These are phyloP conservation scores for Bos javanicus DNA, from an alignment of 2,113 vertebrate species.

Conservation along the genomic window DNA sequence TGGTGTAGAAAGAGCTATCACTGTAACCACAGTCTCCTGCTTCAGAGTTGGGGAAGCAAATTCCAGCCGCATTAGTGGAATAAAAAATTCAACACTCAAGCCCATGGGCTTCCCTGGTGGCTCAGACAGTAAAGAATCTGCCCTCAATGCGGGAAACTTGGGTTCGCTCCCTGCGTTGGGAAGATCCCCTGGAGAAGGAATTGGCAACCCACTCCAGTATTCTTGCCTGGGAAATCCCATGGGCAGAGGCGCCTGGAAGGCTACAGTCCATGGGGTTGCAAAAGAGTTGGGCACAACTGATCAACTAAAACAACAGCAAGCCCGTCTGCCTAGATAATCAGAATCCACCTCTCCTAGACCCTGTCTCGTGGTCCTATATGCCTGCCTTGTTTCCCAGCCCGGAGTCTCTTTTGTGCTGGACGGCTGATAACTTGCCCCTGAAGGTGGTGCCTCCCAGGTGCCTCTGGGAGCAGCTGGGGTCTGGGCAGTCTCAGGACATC, in stretches of 20 bases:
- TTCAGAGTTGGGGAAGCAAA: not conserved
- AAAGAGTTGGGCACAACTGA: not conserved
- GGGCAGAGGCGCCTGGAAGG: not conserved
- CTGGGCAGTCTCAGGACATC: not conserved
- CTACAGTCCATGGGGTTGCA: not conserved
- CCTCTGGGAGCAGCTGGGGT: not conserved
- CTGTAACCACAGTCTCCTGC: not conserved
- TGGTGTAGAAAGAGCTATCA: not conserved
- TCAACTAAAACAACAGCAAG: not conserved
- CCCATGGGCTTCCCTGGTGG: not conserved
- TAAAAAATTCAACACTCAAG: not conserved
- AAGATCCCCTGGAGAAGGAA: not conserved
- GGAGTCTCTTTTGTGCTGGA: not conserved
- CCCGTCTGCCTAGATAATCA: not conserved
- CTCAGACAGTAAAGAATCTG: not conserved
- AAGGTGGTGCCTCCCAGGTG: not conserved
- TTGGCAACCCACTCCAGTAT: not conserved
- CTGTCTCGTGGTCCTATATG: not conserved
- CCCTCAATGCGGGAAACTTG: not conserved
- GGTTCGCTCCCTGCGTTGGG: not conserved
- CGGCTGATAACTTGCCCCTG: not conserved
- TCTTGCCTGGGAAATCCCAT: not conserved
- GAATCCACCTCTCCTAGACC: not conserved
- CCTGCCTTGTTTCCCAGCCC: not conserved
- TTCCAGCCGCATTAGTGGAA: not conserved